These are phyloP conservation scores for Diplolepis rosae DNA, from an alignment of 2,888 invertebrate species.

Conservation along the genomic window DNA sequence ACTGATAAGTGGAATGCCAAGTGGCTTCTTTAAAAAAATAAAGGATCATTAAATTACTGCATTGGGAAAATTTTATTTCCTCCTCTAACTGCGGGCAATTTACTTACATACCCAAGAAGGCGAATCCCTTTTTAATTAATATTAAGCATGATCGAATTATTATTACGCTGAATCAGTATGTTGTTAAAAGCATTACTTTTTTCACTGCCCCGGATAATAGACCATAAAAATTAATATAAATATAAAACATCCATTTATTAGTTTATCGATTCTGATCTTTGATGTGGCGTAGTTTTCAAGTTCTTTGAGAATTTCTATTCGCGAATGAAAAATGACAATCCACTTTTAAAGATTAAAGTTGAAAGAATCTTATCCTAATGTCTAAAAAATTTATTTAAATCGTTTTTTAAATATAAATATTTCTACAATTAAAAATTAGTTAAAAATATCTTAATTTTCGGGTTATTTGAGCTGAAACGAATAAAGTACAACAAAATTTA, in stretches of 20 bases:
- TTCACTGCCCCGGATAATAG: background rate
- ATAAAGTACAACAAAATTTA: no score
- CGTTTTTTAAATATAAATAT: no score
- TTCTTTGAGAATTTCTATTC: background rate
- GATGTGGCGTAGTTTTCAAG: background rate
- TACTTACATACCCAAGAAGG: background rate
- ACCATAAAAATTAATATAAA: background rate
- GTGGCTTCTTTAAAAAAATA: background rate
- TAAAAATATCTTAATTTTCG: no score
- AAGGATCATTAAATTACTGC: background rate
- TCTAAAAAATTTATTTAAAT: no score
- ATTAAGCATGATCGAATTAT: background rate
- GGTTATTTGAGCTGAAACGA: no score
- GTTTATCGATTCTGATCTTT: background rate
- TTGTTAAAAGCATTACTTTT: background rate
- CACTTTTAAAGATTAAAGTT: background rate
- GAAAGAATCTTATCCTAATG: background rate
- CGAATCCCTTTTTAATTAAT: background rate
- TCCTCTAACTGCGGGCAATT: background rate
- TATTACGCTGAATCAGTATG: background rate
- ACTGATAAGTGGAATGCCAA: slow-evolving; percentile 5
- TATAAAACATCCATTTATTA: background rate
- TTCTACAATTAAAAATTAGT: no score
- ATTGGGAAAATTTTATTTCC: background rate
- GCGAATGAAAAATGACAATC: background rate